Evolutionary conservation across 2,797 vertebrate species (phyloP).

Genomic region (Anableps anableps): DNA sequence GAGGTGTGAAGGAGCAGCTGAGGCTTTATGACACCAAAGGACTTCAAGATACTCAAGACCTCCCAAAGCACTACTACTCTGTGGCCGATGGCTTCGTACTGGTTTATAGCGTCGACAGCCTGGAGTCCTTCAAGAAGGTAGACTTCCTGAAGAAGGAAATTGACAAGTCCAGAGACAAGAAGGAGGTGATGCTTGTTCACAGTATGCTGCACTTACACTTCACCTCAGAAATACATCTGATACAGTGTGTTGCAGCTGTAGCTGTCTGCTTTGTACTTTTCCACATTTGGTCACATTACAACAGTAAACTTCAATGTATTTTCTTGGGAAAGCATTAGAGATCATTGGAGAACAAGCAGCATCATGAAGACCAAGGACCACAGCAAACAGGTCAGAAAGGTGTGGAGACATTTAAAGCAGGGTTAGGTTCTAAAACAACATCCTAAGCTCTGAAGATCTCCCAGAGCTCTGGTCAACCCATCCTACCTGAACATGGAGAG

Average conservation of each 20-base stretch:
- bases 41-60: slow-evolving; percentile 86
- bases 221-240: not conserved
- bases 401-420: not conserved
- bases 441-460: not conserved
- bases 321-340: too few relatives aligned
- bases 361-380: not conserved
- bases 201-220: not conserved
- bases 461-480: not conserved
- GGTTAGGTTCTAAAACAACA: not conserved
- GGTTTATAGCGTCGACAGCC: slow-evolving; percentile 91
- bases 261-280: too few relatives aligned
- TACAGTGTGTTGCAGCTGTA: not conserved
- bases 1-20: slow-evolving; percentile 92
- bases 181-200: slow-evolving; percentile 83
- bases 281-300: too few relatives aligned
- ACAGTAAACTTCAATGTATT: too few relatives aligned
- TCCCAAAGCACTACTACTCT: slow-evolving; percentile 93
- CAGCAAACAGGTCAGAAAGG: not conserved
- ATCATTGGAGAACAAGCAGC: too few relatives aligned
- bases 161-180: slow-evolving; percentile 92
- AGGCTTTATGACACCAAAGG: slow-evolving; percentile 94
- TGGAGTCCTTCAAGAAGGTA: slow-evolving; percentile 91
- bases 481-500: not conserved
- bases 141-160: slow-evolving; percentile 94
- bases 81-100: slow-evolving; percentile 94